These are phyloP conservation scores for Eristalinus sepulchralis DNA, from an alignment of 2,888 invertebrate genomes.

Conservation along the genomic window DNA sequence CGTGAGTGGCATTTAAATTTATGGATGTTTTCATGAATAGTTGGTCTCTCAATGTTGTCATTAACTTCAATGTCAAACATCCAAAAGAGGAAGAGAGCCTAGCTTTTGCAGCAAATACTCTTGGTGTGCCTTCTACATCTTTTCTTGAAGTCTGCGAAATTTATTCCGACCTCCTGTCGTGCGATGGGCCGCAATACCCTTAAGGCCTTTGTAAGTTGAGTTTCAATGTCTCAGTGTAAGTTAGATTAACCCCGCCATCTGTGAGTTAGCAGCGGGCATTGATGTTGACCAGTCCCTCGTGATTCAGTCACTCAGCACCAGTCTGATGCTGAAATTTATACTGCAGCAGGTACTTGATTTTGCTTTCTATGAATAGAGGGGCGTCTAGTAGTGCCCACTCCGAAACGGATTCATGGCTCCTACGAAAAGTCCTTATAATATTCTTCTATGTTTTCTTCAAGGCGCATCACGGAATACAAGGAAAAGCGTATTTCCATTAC, in stretches of 20 bases:
- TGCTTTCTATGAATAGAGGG: no score
- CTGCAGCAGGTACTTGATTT: no score
- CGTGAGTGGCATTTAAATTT: not conserved
- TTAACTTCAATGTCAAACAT: no score
- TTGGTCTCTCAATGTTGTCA: not conserved
- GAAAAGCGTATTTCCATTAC: no score
- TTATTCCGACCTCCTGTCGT: not conserved
- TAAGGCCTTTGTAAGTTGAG: not conserved
- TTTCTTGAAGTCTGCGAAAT: not conserved
- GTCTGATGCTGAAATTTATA: not conserved
- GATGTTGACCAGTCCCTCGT: not conserved
- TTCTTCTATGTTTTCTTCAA: no score
- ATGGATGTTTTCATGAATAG: not conserved
- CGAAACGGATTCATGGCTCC: no score
- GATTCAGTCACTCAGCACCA: not conserved
- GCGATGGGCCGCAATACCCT: not conserved
- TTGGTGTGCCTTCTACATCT: not conserved
- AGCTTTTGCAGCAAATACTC: no score
- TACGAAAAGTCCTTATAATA: no score
- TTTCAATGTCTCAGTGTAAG: not conserved
- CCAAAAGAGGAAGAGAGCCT: no score
- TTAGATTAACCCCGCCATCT: no score
- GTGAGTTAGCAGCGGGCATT: not conserved
- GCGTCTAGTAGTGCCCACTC: no score
- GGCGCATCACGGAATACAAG: no score